Evolutionary conservation across 2,888 invertebrate species (phyloP).

Genomic region (Lasioglossum malachurum): DNA sequence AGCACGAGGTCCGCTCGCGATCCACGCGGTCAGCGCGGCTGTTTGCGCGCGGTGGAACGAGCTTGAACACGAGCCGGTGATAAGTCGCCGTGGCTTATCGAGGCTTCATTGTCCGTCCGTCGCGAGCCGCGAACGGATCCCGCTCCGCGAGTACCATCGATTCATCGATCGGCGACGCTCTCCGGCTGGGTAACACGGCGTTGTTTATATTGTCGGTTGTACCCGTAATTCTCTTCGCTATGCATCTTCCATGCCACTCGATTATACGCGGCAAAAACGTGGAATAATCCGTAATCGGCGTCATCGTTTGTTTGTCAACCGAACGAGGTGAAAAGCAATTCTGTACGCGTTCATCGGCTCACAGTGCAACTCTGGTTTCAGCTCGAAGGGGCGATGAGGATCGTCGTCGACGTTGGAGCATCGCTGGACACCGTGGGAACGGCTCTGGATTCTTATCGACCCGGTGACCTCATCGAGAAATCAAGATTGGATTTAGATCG

Average conservation of each 20-base stretch:
- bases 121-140: neutral
- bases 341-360: neutral
- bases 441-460: neutral
- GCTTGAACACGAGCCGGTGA: neutral
- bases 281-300: neutral
- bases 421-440: slow-evolving; percentile 1
- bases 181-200: neutral
- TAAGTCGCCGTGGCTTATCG: slow-evolving; percentile 3
- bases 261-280: neutral
- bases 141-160: neutral
- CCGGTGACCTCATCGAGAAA: slow-evolving; percentile 4
- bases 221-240: neutral
- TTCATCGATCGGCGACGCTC: neutral
- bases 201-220: neutral
- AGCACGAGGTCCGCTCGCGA: neutral
- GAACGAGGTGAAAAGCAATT: neutral
- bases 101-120: neutral
- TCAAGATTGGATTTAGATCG: slow-evolving; percentile 2
- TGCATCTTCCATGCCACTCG: neutral
- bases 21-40: neutral
- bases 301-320: neutral
- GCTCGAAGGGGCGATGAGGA: slow-evolving; percentile 25
- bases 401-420: neutral
- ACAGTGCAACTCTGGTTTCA: slow-evolving; percentile 17
- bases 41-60: neutral